A percentile compares a stretch with the other conserved stretches of the same genome.
Evolutionary conservation across 2,113 vertebrate species (phyloP).

Genomic region (Rhabdomys dilectus): DNA sequence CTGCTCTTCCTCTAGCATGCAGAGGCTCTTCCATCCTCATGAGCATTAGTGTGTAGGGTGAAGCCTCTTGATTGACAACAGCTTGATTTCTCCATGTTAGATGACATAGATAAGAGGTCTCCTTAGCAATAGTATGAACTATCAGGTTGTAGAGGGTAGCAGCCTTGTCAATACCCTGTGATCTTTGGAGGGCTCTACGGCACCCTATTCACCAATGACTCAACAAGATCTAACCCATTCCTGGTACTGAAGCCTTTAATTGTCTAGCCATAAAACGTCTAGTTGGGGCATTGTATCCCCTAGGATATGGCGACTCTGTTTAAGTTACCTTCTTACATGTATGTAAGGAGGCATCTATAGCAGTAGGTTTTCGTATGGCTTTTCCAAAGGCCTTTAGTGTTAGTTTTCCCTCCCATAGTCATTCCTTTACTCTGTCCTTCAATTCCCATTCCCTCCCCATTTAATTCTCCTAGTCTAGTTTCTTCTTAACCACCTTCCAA

Average conservation of each 20-base stretch:
- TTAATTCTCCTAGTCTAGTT: neutral
- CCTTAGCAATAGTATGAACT: neutral
- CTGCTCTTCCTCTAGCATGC: neutral
- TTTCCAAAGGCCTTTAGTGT: neutral
- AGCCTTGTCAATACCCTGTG: neutral
- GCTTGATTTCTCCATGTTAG: neutral
- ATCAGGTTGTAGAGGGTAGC: neutral
- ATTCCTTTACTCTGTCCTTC: neutral
- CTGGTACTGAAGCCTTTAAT: neutral
- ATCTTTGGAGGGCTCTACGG: neutral
- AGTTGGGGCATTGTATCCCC: neutral
- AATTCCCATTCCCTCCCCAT: neutral
- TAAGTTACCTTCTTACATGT: neutral
- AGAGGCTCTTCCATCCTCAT: neutral
- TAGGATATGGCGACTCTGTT: neutral
- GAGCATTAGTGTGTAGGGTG: neutral
- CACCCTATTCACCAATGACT: neutral
- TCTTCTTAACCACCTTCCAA: neutral
- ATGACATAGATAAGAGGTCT: neutral
- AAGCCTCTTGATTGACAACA: neutral
- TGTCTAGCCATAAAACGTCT: neutral
- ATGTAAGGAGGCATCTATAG: neutral
- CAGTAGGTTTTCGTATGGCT: neutral
- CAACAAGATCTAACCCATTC: neutral
- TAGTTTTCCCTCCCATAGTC: neutral